These are phyloP conservation scores for Leucosticte australis DNA, from an alignment of 2,113 vertebrate species.

Conservation along the genomic window DNA sequence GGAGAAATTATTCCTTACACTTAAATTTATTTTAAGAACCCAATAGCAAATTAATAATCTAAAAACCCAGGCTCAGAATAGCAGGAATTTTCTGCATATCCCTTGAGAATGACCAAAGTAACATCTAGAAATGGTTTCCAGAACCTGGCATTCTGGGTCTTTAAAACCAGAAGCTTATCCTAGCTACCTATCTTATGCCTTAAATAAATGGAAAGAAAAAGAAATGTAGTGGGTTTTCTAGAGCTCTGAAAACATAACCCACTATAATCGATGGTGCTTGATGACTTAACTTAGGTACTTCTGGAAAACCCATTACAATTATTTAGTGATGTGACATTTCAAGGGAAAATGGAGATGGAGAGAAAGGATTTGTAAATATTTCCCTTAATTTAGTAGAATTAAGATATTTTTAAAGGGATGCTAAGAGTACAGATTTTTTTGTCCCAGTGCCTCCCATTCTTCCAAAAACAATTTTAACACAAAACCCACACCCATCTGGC, in stretches of 20 bases:
- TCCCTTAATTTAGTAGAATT: neutral
- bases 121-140: neutral
- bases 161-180: neutral
- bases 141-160: neutral
- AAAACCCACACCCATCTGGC: neutral
- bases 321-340: neutral
- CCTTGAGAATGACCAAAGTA: neutral
- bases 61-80: neutral
- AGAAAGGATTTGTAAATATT: neutral
- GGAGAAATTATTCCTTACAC: neutral
- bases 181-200: neutral
- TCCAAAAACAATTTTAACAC: neutral
- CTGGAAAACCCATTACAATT: neutral
- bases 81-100: neutral
- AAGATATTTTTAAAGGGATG: neutral
- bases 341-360: neutral
- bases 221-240: neutral
- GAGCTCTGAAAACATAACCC: neutral
- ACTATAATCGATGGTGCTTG: neutral
- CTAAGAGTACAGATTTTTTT: neutral
- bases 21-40: neutral
- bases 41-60: neutral
- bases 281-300: neutral
- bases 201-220: neutral
- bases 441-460: neutral